Conservation (phyloP, 2,797 vertebrate genomes). For the Anguilla marmorata region DNA sequence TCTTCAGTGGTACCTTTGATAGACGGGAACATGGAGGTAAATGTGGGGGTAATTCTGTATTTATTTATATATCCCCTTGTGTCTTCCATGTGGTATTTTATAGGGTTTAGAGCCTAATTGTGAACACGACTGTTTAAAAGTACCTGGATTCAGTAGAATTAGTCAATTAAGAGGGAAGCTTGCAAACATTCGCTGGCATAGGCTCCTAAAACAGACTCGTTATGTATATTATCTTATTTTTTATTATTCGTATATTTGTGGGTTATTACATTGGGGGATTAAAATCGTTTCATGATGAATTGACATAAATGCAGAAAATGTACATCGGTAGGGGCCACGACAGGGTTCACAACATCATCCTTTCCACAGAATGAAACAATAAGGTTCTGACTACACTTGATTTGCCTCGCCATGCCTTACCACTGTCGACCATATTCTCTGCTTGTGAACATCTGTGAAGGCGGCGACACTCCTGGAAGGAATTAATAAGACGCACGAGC, state of each 20-base stretch:
- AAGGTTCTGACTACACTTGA: background rate
- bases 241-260: background rate
- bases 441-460: constrained; percentile 12
- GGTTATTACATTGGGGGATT: background rate
- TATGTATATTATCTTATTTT: background rate
- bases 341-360: background rate
- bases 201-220: background rate
- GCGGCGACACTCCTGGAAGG: background rate
- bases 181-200: background rate
- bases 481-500: constrained; percentile 19
- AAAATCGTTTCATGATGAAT: background rate
- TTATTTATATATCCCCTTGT: background rate
- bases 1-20: background rate
- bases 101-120: background rate
- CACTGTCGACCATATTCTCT: background rate
- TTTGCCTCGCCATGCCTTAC: background rate
- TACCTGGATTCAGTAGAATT: background rate
- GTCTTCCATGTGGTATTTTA: background rate
- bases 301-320: background rate
- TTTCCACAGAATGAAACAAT: background rate
- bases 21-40: background rate
- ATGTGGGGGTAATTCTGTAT: background rate
- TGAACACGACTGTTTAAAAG: background rate
- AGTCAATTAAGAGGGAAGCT: too few relatives aligned
- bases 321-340: background rate